A percentile compares a stretch with the other conserved stretches of the same genome.
These are phyloP conservation scores for Trochalopteron elliotii DNA, from an alignment of 2,113 vertebrate species.

Conservation along the genomic window DNA sequence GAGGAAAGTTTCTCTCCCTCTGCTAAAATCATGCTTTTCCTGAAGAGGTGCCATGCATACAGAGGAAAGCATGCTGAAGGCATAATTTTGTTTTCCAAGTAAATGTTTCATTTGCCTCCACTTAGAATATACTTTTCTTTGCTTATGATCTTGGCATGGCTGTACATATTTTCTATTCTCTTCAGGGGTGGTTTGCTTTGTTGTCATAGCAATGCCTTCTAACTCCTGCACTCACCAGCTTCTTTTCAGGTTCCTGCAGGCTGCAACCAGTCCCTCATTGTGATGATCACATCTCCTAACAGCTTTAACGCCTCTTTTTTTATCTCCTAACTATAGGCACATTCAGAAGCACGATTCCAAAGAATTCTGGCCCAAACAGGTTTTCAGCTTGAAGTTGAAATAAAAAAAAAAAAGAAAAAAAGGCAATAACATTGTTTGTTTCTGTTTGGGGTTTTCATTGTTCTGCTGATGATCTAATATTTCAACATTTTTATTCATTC, in stretches of 20 bases:
- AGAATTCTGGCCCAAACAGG: constrained; percentile 35
- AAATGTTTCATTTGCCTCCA: constrained; percentile 32
- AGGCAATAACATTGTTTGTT: background rate
- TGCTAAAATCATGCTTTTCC: constrained; percentile 7
- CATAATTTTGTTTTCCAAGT: constrained; percentile 26
- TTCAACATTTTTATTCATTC: constrained; percentile 29
- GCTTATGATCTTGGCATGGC: constrained; percentile 22
- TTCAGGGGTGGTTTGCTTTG: constrained; percentile 52
- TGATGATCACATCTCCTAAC: constrained; percentile 49
- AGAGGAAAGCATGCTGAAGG: constrained; percentile 2
- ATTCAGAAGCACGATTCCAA: constrained; percentile 22
- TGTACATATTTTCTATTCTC: constrained; percentile 50
- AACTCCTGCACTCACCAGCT: constrained; percentile 21
- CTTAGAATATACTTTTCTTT: constrained; percentile 21
- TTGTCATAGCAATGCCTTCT: constrained; percentile 56
- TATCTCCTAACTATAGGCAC: constrained; percentile 27
- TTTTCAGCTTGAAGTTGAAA: background rate
- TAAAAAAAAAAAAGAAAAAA: background rate
- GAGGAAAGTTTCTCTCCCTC: background rate
- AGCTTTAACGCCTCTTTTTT: background rate
- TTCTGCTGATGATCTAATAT: constrained; percentile 21
- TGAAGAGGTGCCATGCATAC: constrained; percentile 30
- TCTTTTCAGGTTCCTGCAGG: constrained; percentile 59
- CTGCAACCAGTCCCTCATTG: constrained; percentile 51
- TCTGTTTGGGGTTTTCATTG: constrained; percentile 9